Evolutionary conservation across 2,888 invertebrate species (phyloP), one percentile per base, ranked within the genome.

Genomic region (Blera fallax): DNA sequence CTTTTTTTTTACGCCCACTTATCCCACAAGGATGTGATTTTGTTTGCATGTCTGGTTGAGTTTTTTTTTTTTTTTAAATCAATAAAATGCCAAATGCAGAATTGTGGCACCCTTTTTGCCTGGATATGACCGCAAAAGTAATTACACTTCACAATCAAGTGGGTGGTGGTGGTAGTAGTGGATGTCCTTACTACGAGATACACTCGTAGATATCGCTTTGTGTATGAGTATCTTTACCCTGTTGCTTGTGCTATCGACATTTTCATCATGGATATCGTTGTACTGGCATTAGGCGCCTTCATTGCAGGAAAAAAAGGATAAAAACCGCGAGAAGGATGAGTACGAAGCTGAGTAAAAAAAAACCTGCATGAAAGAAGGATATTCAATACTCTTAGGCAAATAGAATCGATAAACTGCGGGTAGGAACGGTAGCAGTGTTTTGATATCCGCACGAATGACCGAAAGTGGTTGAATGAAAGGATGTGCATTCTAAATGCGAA

Each of bases 401-500:
- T 74, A 11, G 29, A 83, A 72, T 78, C 83, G 54, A 78, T 78
- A 73, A 78, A 62, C 34, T 67, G 50, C 21, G 50, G 45, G 32
- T 14, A 8, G 8, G 10, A 14, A n/a, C 32, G 18, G 32, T 18
- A n/a, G 24, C 32, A 10, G 27, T 18, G 24, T 48, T 37, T 50
- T 32, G 10, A 54, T 18, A 10, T 34, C 8, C 29, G 8, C 14
- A n/a, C 18, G 32, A 78, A 62, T 72, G 79, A 43, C 82, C 50
- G 43, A 82, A 72, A 82, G 76, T 72, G 65, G 32, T 65, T 65
- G 40, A 74, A 50, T 69, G 56, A 73, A 65, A 74, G 77, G 77
- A 77, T 48, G 67, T 69, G 62, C 62, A 83, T 64, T 62, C 54
- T 37, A 48, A 74, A 74, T 50, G 40, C 40, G 62, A 69, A 84